Conservation (phyloP, 2,797 vertebrate species). For the Apodemus agrarius region DNA sequence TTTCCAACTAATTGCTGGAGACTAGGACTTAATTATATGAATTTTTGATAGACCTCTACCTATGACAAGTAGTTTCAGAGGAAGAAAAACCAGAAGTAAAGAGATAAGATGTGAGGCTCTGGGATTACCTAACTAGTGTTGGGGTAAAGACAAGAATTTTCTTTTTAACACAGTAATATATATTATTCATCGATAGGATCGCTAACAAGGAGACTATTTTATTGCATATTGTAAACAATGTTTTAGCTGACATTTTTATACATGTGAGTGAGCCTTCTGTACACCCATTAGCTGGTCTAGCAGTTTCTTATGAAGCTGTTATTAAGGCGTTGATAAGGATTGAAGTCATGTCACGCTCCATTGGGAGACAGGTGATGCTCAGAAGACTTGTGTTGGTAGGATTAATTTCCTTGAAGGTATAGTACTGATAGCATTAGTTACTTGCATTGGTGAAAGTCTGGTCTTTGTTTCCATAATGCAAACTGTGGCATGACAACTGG, state of each 20-base stretch:
- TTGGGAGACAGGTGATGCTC: background rate
- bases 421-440: background rate
- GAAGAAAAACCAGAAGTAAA: background rate
- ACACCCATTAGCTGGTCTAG: background rate
- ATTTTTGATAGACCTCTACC: background rate
- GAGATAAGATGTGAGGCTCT: background rate
- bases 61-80: background rate
- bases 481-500: background rate
- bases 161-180: conserved; percentile 6
- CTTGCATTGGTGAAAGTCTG: background rate
- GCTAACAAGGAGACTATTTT: background rate
- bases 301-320: background rate
- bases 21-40: background rate
- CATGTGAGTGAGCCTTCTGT: background rate
- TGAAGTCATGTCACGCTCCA: background rate
- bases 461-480: background rate
- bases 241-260: background rate
- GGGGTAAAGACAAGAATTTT: background rate
- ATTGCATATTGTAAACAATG: background rate
- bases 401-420: background rate
- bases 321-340: background rate
- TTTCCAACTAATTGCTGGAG: background rate
- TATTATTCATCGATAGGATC: background rate
- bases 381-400: background rate
- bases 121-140: background rate